Base-by-base conservation (phyloP, 2,888 invertebrate species). In the Cerastoderma edule region DNA sequence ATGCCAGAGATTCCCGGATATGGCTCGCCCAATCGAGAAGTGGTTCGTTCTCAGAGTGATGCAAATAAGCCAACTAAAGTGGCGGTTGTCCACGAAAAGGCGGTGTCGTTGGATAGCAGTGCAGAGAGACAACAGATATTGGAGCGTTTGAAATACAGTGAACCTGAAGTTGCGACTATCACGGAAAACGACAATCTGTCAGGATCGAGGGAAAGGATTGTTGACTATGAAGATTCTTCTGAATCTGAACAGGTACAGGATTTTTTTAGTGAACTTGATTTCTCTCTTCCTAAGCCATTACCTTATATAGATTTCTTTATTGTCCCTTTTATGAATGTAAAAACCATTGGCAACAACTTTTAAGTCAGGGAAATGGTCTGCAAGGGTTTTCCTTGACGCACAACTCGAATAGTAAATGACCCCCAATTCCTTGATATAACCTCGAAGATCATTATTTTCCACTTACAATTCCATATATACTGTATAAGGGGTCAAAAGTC, bases 181-280 rank as follows among this genome's bases (percentile, higher is more conserved):
- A 60, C 54, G n/a, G 73, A 76, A 60, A 65, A 78, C 64, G 81
- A 75, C 13, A 50, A 57, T 44, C 53, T 74, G 28, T 35, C 56
- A 35, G 73, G 60, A n/a, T 72, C 76, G n/a, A 30, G 48, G n/a
- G 80, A 78, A 65, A 70, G 63, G 46, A 75, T 80, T 3, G 83
- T 85, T 4, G 80, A 79, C 28, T 78, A 80, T 48, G 80, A 80
- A 22, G 83, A 85, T 30, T 78, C 77, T 63, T 76, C 75, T 53
- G 86, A 84, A 32, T 83, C 83, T n/a, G 87, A 86, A 54, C 76
- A 86, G 81, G 88, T 86, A 39, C 63, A 73, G 68, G 13, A 24
- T 28, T 13, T 39, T 16, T 32, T 50, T 50, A 22, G 22, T 10
- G 5, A n/a, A 50, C 50, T n/a, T 50, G 22, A 22, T 50, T 8